These are phyloP conservation scores for Apeltes quadracus DNA, from an alignment of 2,113 vertebrate genomes.

Conservation along the genomic window DNA sequence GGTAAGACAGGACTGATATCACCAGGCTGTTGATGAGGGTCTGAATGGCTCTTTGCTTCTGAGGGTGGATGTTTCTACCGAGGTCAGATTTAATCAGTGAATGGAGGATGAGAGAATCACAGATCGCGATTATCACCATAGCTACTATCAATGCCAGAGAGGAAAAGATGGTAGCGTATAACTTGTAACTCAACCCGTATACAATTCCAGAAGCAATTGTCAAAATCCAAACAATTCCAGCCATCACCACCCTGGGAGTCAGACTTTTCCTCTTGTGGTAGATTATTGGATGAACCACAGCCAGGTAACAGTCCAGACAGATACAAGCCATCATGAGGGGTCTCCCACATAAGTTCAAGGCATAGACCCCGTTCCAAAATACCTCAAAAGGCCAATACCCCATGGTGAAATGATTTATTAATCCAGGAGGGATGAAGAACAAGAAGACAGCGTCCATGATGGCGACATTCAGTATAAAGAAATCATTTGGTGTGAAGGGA, in stretches of 20 bases:
- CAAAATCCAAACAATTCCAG: conserved; percentile 42
- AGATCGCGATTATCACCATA: conserved; percentile 42
- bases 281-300: too few relatives aligned
- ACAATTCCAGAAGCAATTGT: not conserved
- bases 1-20: too few relatives aligned
- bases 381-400: too few relatives aligned
- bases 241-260: conserved; percentile 5
- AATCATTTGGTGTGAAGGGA: conserved; percentile 35
- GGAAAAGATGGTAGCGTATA: not conserved
- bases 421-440: conserved; percentile 12
- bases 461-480: conserved; percentile 58
- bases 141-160: not conserved
- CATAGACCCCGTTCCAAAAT: too few relatives aligned
- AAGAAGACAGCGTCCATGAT: conserved; percentile 63
- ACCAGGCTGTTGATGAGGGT: too few relatives aligned
- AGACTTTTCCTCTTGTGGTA: too few relatives aligned
- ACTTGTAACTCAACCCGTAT: too few relatives aligned
- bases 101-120: conserved; percentile 2
- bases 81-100: too few relatives aligned
- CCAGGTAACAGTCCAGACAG: too few relatives aligned
- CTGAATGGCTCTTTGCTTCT: too few relatives aligned
- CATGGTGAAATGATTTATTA: conserved; percentile 6
- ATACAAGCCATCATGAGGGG: conserved; percentile 35
- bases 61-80: too few relatives aligned
- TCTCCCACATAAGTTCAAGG: not conserved